Evolutionary conservation across 2,797 vertebrate species (phyloP), one percentile per base, ranked within the genome.

Genomic region (Threskiornis aethiopicus): DNA sequence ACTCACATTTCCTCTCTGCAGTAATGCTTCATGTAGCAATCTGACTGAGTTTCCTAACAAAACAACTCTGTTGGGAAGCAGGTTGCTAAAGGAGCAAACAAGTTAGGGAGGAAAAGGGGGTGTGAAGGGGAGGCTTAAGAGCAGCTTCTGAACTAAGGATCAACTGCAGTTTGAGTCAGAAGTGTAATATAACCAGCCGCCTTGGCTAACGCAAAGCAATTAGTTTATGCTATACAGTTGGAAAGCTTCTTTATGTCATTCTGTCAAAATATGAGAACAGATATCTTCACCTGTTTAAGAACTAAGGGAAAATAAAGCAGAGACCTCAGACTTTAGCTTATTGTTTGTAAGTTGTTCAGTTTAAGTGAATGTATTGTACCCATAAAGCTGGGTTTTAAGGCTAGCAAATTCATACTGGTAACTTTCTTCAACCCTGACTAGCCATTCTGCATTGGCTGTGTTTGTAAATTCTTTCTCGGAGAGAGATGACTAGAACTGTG

Each of bases 401-500:
- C 37, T 61, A 9, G 13, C 26, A 20, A n/a, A 21, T 57, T 71
- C n/a, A 6, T 19, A 4, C 24, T 7, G 35, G 59, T 65, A 70
- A 49, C 57, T 85, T 81, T 49, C 26, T 84, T 87, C 59, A 84
- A 13, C 65, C 20, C 55, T 26, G 49, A 12, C 19, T 79, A 29
- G 49, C 58, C 42, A 16, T 73, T 89, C 72, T 86, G 46, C 13
- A 0, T 17, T 87, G 90, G 14, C 85, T 77, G 37, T 88, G 65
- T 92, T 90, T 92, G 70, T 94, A 77, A 92, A 85, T 83, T 83
- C 81, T 87, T 93, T 80, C 64, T 77, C 73, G 62, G 71, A 91
- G 72, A 52, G 80, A 64, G 58, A 59, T 73, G 22, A 20, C 29
- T 78, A 86, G 61, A 93, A 28, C 62, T 0, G 0, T 93, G 85